A percentile compares a stretch with the other conserved stretches of the same genome.
Evolutionary conservation across 1,140 invertebrate genomes (phyloP).

Genomic region (Pissodes strobi): DNA sequence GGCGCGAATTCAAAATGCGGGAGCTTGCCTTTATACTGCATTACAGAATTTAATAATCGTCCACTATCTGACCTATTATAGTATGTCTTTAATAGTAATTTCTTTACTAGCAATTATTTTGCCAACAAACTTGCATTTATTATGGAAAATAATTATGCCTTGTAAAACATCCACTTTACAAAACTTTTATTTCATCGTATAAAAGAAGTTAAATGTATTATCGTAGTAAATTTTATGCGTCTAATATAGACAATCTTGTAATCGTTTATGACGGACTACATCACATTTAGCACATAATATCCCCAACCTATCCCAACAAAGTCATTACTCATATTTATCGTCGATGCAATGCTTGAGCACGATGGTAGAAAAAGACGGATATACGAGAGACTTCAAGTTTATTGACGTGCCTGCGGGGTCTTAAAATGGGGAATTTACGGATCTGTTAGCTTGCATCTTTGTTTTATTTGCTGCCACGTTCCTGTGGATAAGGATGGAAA

Average conservation of each 20-base stretch:
- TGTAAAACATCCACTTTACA: too few relatives aligned
- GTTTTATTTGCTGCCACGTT: neutral
- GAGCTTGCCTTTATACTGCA: neutral
- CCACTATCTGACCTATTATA: too few relatives aligned
- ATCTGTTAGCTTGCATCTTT: conserved; percentile 11
- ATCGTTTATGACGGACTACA: neutral
- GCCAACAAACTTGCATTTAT: too few relatives aligned
- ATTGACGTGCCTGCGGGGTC: conserved; percentile 5
- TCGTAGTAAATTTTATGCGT: neutral
- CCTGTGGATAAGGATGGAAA: neutral
- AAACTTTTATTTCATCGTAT: too few relatives aligned
- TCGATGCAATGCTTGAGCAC: neutral
- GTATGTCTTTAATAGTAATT: too few relatives aligned
- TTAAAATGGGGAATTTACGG: conserved; percentile 19
- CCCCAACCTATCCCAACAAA: conserved; percentile 14
- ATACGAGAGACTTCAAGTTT: conserved; percentile 4
- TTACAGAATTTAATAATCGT: neutral
- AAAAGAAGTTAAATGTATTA: too few relatives aligned
- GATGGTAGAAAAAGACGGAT: neutral
- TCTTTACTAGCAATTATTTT: too few relatives aligned
- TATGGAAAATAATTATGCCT: too few relatives aligned
- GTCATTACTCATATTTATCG: conserved; percentile 4
- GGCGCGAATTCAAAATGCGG: too few relatives aligned
- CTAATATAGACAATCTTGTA: neutral
- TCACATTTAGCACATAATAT: conserved; percentile 4